Evolutionary conservation across 2,888 invertebrate species (phyloP), one percentile per base, ranked within the genome.

Genomic region (Laspeyria flexula): DNA sequence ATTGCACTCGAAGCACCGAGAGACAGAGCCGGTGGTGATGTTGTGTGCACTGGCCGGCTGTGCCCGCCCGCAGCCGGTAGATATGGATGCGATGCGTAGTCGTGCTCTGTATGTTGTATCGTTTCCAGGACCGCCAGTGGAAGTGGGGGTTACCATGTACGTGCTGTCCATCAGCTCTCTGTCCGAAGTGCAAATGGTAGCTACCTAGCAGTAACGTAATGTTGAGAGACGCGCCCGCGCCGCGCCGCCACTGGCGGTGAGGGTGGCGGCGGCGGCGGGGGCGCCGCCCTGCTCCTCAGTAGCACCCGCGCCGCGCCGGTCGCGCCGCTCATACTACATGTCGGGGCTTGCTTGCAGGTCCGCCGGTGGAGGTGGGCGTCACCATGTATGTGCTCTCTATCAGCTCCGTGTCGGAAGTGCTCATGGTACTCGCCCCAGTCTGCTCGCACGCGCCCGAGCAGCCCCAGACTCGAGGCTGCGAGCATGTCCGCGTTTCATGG

Each of bases 351-450:
- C 88, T 94, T 97, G 93, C 96, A 98, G 98, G 97, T 96, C 96
- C 96, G 93, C 97, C 98, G 88, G 98, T 99, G 94, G 97, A 97
- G 93, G 98, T 99, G 93, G 98, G 98, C 93, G 97, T 98, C 94
- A 98, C 98, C 94, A 98, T 99, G 96, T 98, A 98, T 95, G 98
- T 99, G 94, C 96, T 98, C 94, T 97, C 97, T 94, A 99, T 99
- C 96, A 97, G 98, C 95, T 98, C 98, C 93, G 97, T 99, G 93
- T 98, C 98, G 93, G 99, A 99, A 96, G 98, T 98, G 93, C 96
- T 98, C 95, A 98, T 98, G 98, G 98, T 98, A 96, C 90, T 88
- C 86, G 87, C 78, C 62, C 64, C 64, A 57, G 61, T 81, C 91
- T 89, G 89, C 86, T 78, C 76, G 77, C 80, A 79, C 67, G 60